Evolutionary conservation across 2,888 invertebrate genomes (phyloP).

Genomic region (Ctenicera cuprea): DNA sequence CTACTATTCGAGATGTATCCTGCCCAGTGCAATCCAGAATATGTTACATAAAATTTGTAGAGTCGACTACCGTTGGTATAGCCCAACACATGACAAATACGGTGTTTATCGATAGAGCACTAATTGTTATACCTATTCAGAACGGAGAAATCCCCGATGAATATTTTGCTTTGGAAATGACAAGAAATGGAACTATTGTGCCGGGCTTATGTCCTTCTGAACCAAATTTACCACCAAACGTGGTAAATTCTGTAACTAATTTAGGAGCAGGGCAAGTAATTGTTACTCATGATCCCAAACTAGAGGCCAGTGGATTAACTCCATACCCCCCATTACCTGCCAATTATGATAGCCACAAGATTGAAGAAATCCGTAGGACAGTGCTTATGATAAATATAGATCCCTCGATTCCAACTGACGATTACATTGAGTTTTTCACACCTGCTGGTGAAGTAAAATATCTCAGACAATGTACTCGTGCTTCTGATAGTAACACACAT

Average conservation of each 20-base stretch:
- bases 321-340: slow-evolving; percentile 94
- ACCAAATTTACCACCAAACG: slow-evolving; percentile 92
- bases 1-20: slow-evolving; percentile 92
- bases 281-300: slow-evolving; percentile 91
- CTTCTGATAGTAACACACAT: slow-evolving; percentile 84
- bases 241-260: slow-evolving; percentile 91
- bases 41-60: slow-evolving; percentile 97
- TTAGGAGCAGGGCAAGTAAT: slow-evolving; percentile 87
- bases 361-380: slow-evolving; percentile 97
- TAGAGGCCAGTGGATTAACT: slow-evolving; percentile 88
- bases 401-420: slow-evolving; percentile 82
- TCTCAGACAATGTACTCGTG: slow-evolving; percentile 91
- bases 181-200: slow-evolving; percentile 91
- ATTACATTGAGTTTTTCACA: slow-evolving; percentile 91
- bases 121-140: slow-evolving; percentile 94
- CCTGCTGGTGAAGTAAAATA: slow-evolving; percentile 96
- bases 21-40: slow-evolving; percentile 94
- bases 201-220: slow-evolving; percentile 90
- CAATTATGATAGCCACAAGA: slow-evolving; percentile 89
- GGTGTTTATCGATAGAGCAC: slow-evolving; percentile 97
- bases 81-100: slow-evolving; percentile 99
- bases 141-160: slow-evolving; percentile 97
- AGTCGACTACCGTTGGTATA: slow-evolving; percentile 90
- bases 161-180: slow-evolving; percentile 93
- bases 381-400: slow-evolving; percentile 88